Conservation (phyloP, 2,797 vertebrate genomes). For the Furcifer pardalis region DNA sequence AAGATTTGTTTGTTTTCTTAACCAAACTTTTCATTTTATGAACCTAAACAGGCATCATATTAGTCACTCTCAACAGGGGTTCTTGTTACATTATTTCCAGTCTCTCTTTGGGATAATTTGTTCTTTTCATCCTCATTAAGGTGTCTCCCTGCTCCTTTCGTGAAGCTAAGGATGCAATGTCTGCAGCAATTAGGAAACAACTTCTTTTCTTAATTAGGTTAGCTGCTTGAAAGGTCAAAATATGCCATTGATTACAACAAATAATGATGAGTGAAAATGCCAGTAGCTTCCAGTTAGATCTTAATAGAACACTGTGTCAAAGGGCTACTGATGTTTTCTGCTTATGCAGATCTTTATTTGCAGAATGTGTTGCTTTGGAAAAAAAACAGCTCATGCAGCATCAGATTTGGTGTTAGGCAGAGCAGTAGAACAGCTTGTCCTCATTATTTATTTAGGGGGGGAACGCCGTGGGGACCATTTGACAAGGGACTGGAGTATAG, state of each 20-base stretch:
- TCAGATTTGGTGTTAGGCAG: background rate
- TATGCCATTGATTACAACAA: constrained; percentile 63
- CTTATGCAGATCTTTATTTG: background rate
- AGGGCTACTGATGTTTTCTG: constrained; percentile 26
- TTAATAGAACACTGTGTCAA: constrained; percentile 15
- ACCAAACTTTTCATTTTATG: constrained; percentile 28
- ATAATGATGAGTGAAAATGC: constrained; percentile 48
- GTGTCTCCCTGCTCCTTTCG: constrained; percentile 49
- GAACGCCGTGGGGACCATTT: background rate
- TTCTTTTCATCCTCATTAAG: constrained; percentile 56
- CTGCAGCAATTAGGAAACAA: constrained; percentile 65
- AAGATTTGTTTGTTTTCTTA: constrained; percentile 1
- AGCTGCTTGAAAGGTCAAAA: constrained; percentile 71
- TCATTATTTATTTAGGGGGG: background rate
- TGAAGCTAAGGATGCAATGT: constrained; percentile 53
- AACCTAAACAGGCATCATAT: constrained; percentile 15
- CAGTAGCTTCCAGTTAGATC: constrained; percentile 45
- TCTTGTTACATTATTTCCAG: constrained; percentile 27
- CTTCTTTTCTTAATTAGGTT: constrained; percentile 69
- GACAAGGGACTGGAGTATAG: background rate
- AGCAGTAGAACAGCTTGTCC: background rate
- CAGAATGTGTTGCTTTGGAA: background rate
- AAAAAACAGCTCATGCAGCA: background rate
- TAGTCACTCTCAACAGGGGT: constrained; percentile 29
- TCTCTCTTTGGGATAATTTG: constrained; percentile 36